These are phyloP conservation scores for Corydoras maculifer DNA, from an alignment of 2,113 vertebrate species.

Conservation along the genomic window DNA sequence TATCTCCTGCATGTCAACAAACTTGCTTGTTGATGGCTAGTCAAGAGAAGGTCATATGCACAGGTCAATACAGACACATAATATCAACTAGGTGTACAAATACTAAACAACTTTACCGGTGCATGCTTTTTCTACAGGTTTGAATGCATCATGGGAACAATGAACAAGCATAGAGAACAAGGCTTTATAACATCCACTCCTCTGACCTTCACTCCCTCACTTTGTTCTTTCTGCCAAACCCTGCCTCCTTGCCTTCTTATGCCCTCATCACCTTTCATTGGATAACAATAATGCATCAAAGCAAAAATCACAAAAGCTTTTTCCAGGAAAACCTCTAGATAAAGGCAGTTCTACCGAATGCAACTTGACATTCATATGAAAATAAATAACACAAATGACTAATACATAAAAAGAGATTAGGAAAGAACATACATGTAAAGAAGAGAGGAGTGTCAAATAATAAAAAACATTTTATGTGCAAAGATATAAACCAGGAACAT, in stretches of 20 bases:
- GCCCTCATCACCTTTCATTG: neutral
- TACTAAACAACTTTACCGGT: too few species aligned
- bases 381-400: constrained; percentile 6
- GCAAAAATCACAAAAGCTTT: neutral
- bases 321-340: neutral
- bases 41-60: neutral
- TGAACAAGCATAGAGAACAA: neutral
- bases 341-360: neutral
- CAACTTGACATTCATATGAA: neutral
- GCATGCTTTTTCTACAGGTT: neutral
- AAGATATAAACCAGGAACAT: neutral
- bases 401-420: constrained; percentile 15
- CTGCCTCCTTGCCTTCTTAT: neutral
- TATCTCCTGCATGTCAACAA: neutral
- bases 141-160: neutral
- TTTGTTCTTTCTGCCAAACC: neutral
- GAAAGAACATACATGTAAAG: neutral
- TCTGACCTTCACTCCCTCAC: neutral
- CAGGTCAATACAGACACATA: too few species aligned
- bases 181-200: neutral
- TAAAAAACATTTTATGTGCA: too few species aligned
- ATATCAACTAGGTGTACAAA: too few species aligned
- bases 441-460: neutral
- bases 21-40: constrained; percentile 1
- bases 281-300: neutral